These are phyloP conservation scores for Hydropsyche betteni DNA, from an alignment of 2,888 invertebrate genomes.

Conservation along the genomic window DNA sequence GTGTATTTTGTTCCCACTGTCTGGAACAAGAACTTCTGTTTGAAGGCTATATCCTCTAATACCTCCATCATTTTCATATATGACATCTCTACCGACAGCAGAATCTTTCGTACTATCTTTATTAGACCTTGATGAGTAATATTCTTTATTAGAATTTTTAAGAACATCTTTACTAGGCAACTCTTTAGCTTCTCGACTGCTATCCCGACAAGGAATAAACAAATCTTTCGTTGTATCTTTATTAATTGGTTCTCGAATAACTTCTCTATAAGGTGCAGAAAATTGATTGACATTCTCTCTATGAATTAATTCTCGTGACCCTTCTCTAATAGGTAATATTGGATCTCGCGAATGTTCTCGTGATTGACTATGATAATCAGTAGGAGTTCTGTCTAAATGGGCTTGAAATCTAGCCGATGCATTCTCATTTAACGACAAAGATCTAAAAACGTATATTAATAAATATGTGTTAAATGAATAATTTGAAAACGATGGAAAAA, in stretches of 20 bases:
- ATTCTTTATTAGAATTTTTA: slow-evolving; percentile 20
- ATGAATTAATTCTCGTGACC: slow-evolving; percentile 27
- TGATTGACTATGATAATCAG: slow-evolving; percentile 54
- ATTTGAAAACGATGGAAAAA: not conserved
- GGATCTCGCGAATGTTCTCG: slow-evolving; percentile 25
- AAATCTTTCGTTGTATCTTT: slow-evolving; percentile 37
- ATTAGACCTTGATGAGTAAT: not conserved
- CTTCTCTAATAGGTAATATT: slow-evolving; percentile 18
- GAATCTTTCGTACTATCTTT: slow-evolving; percentile 33
- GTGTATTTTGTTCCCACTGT: slow-evolving; percentile 46
- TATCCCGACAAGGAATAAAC: slow-evolving; percentile 35
- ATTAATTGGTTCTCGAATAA: slow-evolving; percentile 3
- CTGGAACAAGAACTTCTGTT: slow-evolving; percentile 47
- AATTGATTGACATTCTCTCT: slow-evolving; percentile 30
- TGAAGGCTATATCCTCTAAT: slow-evolving; percentile 44
- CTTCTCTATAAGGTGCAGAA: slow-evolving; percentile 19
- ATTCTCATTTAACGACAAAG: slow-evolving; percentile 62
- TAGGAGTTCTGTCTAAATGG: slow-evolving; percentile 62
- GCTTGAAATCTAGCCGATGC: slow-evolving; percentile 55
- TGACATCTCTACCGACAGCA: slow-evolving; percentile 47
- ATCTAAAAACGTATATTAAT: slow-evolving; percentile 54
- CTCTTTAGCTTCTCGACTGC: slow-evolving; percentile 16
- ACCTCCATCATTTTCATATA: slow-evolving; percentile 50
- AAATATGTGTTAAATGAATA: too few relatives aligned
- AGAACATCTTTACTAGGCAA: slow-evolving; percentile 15